These are phyloP conservation scores for Bibio marci DNA, from an alignment of 2,888 invertebrate genomes.

Conservation along the genomic window DNA sequence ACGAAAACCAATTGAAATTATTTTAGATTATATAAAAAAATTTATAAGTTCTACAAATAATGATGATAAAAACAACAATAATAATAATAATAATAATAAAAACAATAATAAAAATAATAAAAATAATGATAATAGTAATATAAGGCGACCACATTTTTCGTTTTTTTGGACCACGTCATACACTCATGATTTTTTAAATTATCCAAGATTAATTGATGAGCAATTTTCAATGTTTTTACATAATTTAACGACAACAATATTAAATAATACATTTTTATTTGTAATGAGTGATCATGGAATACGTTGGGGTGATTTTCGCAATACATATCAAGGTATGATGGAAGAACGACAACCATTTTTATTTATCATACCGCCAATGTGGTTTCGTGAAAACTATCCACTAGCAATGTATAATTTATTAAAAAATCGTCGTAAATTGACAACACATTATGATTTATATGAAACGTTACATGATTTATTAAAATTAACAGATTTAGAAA, in stretches of 20 bases:
- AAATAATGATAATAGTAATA: constrained; percentile 32
- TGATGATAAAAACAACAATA: too few relatives aligned
- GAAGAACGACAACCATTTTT: constrained; percentile 79
- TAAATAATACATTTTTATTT: constrained; percentile 51
- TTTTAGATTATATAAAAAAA: constrained; percentile 52
- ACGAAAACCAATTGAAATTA: constrained; percentile 47
- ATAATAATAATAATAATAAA: too few relatives aligned
- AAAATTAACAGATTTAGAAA: constrained; percentile 31
- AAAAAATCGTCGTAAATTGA: constrained; percentile 49
- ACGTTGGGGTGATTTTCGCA: constrained; percentile 65
- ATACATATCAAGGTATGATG: constrained; percentile 67
- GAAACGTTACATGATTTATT: constrained; percentile 58
- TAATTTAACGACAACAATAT: constrained; percentile 27
- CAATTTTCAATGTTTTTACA: constrained; percentile 40
- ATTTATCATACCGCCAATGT: constrained; percentile 51
- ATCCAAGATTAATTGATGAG: constrained; percentile 55
- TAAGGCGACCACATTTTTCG: constrained; percentile 48
- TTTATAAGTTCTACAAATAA: too few relatives aligned
- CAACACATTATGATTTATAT: constrained; percentile 71
- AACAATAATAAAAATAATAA: too few relatives aligned
- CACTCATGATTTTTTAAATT: constrained; percentile 71
- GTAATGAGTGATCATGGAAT: constrained; percentile 83
- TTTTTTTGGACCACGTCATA: constrained; percentile 73
- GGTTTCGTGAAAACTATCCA: constrained; percentile 46
- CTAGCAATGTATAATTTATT: constrained; percentile 44